Conservation (phyloP, 2,797 vertebrate species). For the Amphiprion clarkii region DNA sequence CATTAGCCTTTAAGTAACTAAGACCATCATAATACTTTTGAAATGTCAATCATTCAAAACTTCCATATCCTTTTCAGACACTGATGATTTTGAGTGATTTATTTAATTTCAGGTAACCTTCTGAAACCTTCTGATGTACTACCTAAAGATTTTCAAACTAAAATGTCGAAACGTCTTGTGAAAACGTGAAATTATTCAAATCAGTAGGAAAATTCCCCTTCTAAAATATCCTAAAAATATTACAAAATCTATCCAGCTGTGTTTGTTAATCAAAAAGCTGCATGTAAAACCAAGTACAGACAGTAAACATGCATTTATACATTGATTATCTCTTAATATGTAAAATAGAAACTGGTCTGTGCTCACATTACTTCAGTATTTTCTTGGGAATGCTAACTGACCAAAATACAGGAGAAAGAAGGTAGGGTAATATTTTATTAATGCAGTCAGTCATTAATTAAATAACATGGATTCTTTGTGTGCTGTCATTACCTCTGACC, state of each 20-base stretch:
- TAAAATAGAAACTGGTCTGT: conserved; percentile 34
- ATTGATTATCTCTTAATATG: conserved; percentile 19
- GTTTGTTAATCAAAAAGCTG: conserved; percentile 13
- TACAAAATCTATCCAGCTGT: not conserved
- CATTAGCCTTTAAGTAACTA: conserved; percentile 71
- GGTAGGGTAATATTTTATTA: conserved; percentile 60
- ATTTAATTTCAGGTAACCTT: conserved; percentile 40
- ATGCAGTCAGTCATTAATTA: conserved; percentile 63
- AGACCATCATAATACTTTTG: conserved; percentile 42
- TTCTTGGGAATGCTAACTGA: conserved; percentile 18
- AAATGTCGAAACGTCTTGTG: not conserved
- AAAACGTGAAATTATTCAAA: not conserved
- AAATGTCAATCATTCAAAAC: conserved; percentile 61
- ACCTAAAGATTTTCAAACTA: conserved; percentile 20
- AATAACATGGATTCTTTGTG: conserved; percentile 73
- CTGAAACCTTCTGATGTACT: not conserved
- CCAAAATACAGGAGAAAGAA: conserved; percentile 37
- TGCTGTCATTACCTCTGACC: conserved; percentile 63
- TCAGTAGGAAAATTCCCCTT: not conserved
- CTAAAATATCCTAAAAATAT: not conserved
- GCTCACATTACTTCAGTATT: conserved; percentile 15
- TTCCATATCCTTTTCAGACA: conserved; percentile 22
- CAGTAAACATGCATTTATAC: conserved; percentile 26
- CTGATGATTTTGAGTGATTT: conserved; percentile 45
- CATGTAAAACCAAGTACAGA: conserved; percentile 9